phyloP scores from a whole-genome alignment of 2,113 vertebrate species.

The Dolichallabes microphthalmus region DNA sequence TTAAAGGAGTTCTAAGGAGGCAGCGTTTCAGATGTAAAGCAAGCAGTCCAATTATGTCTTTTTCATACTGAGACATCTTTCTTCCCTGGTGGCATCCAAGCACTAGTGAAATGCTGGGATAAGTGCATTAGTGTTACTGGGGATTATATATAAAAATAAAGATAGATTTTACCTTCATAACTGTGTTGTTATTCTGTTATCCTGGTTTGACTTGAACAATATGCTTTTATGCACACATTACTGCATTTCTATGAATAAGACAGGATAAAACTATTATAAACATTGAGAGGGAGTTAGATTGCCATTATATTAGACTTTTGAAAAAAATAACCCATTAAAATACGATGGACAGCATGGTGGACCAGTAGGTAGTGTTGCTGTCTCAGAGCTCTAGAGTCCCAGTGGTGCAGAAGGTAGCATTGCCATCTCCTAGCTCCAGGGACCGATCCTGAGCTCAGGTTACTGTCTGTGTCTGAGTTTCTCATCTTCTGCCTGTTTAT shows the following conservation, averaged over 20 bases:
- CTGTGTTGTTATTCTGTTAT: no score
- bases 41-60: no score
- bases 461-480: slow-evolving; percentile 9
- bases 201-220: no score
- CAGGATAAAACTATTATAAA: neutral
- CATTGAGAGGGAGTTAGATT: neutral
- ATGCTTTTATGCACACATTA: neutral
- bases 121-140: no score
- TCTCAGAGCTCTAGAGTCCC: neutral
- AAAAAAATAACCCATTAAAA: neutral
- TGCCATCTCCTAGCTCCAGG: slow-evolving; percentile 5
- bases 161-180: no score
- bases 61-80: no score
- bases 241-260: neutral
- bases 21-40: no score
- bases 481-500: neutral
- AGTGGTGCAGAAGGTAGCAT: neutral
- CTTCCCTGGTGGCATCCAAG: no score
- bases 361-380: neutral
- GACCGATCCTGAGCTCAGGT: neutral
- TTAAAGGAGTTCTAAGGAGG: no score
- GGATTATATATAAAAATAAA: no score
- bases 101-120: no score
- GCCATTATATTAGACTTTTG: neutral
- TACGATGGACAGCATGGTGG: neutral